phyloP scores from a whole-genome alignment of 2,888 invertebrate species.

The Ischnura elegans region DNA sequence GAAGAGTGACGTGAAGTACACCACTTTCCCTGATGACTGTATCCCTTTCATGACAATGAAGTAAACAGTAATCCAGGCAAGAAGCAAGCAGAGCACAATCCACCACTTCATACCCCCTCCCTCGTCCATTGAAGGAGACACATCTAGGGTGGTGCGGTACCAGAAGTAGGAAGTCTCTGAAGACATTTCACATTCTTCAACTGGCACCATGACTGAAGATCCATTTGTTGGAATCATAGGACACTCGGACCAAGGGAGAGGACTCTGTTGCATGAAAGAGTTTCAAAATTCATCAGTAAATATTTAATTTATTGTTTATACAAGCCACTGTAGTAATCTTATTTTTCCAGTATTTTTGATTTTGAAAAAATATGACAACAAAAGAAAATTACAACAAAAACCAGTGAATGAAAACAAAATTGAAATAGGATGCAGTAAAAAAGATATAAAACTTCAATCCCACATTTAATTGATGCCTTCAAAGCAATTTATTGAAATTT shows the following conservation, averaged over 20 bases:
- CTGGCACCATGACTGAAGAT: constrained; percentile 77
- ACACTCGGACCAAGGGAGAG: constrained; percentile 92
- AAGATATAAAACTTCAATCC: background rate
- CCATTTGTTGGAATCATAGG: constrained; percentile 83
- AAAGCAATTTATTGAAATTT: background rate
- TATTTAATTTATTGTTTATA: background rate
- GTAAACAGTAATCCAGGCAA: constrained; percentile 95
- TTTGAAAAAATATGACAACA: background rate
- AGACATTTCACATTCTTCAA: constrained; percentile 89
- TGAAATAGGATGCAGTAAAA: background rate
- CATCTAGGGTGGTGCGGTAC: constrained; percentile 94
- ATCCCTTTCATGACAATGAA: constrained; percentile 98
- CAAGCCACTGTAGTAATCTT: background rate
- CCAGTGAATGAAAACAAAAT: background rate
- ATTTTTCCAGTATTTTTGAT: background rate
- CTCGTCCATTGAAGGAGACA: constrained; percentile 91
- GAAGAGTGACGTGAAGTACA: constrained; percentile 97
- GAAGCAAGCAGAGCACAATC: constrained; percentile 92
- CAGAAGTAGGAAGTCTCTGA: constrained; percentile 96
- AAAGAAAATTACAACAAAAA: background rate
- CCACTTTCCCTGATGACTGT: constrained; percentile 97
- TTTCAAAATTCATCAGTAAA: background rate
- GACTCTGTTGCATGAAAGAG: constrained; percentile 80
- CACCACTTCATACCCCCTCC: constrained; percentile 94
- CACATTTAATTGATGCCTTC: background rate